phyloP scores from a whole-genome alignment of 2,888 invertebrate genomes.

The Lithophane socia region DNA sequence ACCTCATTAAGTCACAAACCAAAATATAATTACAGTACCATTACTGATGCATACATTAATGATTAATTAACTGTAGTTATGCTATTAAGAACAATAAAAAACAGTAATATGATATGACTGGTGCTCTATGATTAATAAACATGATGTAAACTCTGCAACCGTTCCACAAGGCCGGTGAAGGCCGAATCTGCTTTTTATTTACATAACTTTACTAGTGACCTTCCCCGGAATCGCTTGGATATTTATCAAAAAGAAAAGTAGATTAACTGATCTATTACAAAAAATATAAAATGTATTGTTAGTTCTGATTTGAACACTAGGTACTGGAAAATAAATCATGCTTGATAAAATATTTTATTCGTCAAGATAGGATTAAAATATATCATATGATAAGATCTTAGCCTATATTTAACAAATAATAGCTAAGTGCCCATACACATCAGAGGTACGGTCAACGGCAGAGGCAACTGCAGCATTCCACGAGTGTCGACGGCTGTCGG shows the following conservation, averaged over 20 bases:
- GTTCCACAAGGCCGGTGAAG: constrained; percentile 43
- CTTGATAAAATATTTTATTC: background rate
- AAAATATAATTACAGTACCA: background rate
- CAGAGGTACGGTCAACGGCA: no score
- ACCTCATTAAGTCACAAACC: constrained; percentile 1
- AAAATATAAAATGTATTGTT: constrained; percentile 1
- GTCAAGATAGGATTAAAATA: background rate
- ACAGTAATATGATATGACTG: constrained; percentile 22
- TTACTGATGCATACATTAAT: constrained; percentile 1
- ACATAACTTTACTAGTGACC: constrained; percentile 38
- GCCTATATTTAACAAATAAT: background rate
- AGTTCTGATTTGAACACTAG: background rate
- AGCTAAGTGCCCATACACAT: background rate
- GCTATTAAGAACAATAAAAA: constrained; percentile 20
- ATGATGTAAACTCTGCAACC: constrained; percentile 28
- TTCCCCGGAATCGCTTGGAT: constrained; percentile 8
- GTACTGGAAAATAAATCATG: background rate
- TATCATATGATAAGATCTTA: background rate
- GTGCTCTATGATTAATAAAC: constrained; percentile 34
- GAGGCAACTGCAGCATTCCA: no score
- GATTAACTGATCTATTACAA: background rate
- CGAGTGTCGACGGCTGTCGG: no score
- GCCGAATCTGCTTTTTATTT: constrained; percentile 39
- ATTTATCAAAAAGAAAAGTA: constrained; percentile 19
- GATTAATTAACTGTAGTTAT: background rate